These are phyloP conservation scores for Carettochelys insculpta DNA, from an alignment of 2,113 vertebrate genomes.

Conservation along the genomic window DNA sequence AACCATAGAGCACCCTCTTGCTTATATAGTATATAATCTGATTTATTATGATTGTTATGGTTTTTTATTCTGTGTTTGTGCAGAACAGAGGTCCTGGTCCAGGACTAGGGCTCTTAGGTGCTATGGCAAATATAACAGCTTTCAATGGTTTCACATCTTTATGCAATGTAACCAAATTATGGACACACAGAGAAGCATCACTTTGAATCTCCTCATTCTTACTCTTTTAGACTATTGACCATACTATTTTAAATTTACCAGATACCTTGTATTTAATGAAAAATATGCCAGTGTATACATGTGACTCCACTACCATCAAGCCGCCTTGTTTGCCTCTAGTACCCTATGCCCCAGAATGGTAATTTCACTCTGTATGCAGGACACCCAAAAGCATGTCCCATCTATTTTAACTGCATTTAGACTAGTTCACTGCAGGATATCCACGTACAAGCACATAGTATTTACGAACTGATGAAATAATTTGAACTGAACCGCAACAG, in stretches of 20 bases:
- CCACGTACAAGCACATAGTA: neutral
- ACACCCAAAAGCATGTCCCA: neutral
- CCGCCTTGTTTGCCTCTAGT: neutral
- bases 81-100: neutral
- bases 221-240: neutral
- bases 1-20: neutral
- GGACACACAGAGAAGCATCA: neutral
- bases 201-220: neutral
- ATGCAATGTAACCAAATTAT: neutral
- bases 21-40: neutral
- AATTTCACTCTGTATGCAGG: neutral
- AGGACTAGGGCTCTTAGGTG: neutral
- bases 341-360: neutral
- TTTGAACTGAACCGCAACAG: neutral
- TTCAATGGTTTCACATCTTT: neutral
- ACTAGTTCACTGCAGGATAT: neutral
- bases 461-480: neutral
- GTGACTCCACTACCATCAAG: neutral
- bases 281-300: neutral
- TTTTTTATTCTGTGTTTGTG: neutral
- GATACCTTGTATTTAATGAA: neutral
- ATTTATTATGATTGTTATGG: neutral
- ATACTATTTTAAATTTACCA: neutral
- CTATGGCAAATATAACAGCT: neutral
- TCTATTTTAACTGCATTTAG: neutral